A percentile compares a stretch with the other conserved stretches of the same genome.
Conservation (phyloP, 1,140 invertebrate genomes). For the Hirudo medicinalis region DNA sequence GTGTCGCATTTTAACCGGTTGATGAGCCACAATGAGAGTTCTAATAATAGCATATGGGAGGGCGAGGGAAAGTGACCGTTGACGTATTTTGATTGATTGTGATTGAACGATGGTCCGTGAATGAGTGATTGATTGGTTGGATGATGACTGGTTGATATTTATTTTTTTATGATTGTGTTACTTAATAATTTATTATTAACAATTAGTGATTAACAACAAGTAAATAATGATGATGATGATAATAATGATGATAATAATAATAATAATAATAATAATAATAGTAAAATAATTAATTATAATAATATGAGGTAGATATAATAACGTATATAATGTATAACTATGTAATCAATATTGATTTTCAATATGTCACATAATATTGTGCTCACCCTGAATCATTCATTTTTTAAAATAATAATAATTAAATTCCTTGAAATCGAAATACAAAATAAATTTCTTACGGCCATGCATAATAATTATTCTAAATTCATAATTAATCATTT, state of each 20-base stretch:
- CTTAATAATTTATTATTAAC: neutral
- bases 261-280: too few relatives aligned
- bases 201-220: neutral
- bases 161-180: neutral
- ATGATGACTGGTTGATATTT: neutral
- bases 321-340: neutral
- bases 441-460: too few relatives aligned
- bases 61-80: too few relatives aligned
- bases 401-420: constrained; percentile 1
- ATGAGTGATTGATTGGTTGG: neutral
- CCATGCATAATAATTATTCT: too few relatives aligned
- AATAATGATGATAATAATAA: too few relatives aligned
- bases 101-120: neutral
- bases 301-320: neutral
- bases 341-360: neutral
- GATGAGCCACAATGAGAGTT: too few relatives aligned
- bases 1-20: too few relatives aligned
- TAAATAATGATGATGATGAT: neutral
- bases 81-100: neutral
- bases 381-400: neutral
- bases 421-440: too few relatives aligned
- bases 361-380: neutral
- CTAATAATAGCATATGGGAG: too few relatives aligned
- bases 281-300: too few relatives aligned
- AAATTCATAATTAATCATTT: too few relatives aligned